phyloP scores from a whole-genome alignment of 2,113 vertebrate genomes.

The Pseudorectes ferrugineus region DNA sequence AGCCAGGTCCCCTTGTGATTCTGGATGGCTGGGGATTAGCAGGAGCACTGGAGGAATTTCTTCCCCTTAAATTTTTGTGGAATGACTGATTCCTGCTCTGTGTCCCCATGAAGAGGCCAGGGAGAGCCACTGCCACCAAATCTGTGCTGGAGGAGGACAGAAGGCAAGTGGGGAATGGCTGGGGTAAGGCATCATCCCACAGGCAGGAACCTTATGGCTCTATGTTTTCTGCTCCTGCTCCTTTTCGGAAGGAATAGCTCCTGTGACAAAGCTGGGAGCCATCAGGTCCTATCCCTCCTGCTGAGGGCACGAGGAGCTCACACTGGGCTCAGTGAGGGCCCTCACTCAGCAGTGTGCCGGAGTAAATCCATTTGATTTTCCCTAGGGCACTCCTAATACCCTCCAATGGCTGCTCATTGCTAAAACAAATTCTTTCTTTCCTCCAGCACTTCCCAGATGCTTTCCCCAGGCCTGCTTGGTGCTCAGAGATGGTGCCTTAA shows the following conservation, averaged over 20 bases:
- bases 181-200: background rate
- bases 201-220: background rate
- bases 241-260: background rate
- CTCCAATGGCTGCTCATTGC: background rate
- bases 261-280: background rate
- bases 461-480: background rate
- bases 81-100: background rate
- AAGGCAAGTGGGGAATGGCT: background rate
- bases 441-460: background rate
- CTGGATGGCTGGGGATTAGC: background rate
- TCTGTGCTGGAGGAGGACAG: background rate
- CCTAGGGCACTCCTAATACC: background rate
- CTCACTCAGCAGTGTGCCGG: background rate
- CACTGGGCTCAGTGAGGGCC: background rate
- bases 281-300: background rate
- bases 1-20: background rate
- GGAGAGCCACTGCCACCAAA: background rate
- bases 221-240: background rate
- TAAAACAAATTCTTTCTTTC: background rate
- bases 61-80: background rate
- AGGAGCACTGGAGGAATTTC: fast-evolving
- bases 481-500: background rate
- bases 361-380: background rate
- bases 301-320: background rate
- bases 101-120: background rate